A percentile compares a stretch with the other conserved stretches of the same genome.
Conservation (phyloP, 2,797 vertebrate genomes). For the Todus mexicanus region DNA sequence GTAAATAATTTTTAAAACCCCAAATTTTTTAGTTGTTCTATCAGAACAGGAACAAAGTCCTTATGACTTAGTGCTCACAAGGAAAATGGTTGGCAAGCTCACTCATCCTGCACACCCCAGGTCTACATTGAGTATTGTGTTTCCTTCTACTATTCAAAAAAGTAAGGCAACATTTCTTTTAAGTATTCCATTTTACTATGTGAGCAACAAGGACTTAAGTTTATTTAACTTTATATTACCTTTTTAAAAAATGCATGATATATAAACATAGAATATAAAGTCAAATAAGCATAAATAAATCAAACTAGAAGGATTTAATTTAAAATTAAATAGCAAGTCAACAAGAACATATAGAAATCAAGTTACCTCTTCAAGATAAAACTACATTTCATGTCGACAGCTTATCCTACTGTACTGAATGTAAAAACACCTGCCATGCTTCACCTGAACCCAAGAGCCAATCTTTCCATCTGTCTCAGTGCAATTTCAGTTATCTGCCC, state of each 20-base stretch:
- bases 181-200: neutral
- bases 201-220: neutral
- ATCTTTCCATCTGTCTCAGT: neutral
- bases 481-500: neutral
- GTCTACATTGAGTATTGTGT: neutral
- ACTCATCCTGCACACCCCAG: neutral
- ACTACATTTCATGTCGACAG: neutral
- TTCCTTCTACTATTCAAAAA: neutral
- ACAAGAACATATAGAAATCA: neutral
- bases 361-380: neutral
- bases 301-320: neutral
- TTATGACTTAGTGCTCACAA: neutral
- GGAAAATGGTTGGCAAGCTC: neutral
- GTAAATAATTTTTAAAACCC: too few species aligned
- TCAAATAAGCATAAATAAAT: neutral
- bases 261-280: neutral
- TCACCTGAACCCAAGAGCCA: neutral
- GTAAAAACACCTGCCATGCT: neutral
- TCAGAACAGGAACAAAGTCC: neutral
- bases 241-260: accelerated
- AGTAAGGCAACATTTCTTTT: neutral
- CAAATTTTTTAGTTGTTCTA: neutral
- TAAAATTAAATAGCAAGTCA: neutral
- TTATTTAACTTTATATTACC: neutral
- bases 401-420: neutral